Conservation (phyloP, 1,140 invertebrate genomes). For the Ips nitidus region DNA sequence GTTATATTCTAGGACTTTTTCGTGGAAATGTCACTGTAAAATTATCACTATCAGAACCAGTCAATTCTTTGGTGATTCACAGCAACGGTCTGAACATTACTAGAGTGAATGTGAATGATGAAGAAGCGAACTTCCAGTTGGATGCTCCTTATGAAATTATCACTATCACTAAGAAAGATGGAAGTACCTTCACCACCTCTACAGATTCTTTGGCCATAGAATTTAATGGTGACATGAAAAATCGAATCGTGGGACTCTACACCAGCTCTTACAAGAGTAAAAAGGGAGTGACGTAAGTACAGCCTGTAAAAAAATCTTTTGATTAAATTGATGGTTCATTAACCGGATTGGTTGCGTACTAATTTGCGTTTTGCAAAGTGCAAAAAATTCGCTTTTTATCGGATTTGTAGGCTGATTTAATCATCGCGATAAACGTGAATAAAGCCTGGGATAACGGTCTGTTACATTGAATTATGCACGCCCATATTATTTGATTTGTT, state of each 20-base stretch:
- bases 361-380: no score
- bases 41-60: constrained; percentile 60
- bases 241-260: constrained; percentile 59
- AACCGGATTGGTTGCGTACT: no score
- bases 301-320: neutral
- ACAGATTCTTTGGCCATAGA: constrained; percentile 46
- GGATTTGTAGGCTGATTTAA: no score
- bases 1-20: constrained; percentile 21
- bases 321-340: no score
- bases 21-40: constrained; percentile 69
- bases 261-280: constrained; percentile 52
- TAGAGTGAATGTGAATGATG: constrained; percentile 36
- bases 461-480: no score
- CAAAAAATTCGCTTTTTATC: no score
- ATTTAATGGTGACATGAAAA: constrained; percentile 55
- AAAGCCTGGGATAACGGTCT: no score
- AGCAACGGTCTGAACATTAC: constrained; percentile 64
- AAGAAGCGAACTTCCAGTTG: constrained; percentile 25
- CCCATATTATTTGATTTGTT: no score
- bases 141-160: constrained; percentile 41
- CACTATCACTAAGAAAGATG: constrained; percentile 35
- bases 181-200: constrained; percentile 29
- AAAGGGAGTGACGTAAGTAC: constrained; percentile 50
- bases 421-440: no score
- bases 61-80: constrained; percentile 69